Percentiles rank a stretch among this genome's conserved stretches.
These are phyloP conservation scores for Oryzias dopingdopingensis DNA, from an alignment of 2,797 vertebrate genomes.

Conservation along the genomic window DNA sequence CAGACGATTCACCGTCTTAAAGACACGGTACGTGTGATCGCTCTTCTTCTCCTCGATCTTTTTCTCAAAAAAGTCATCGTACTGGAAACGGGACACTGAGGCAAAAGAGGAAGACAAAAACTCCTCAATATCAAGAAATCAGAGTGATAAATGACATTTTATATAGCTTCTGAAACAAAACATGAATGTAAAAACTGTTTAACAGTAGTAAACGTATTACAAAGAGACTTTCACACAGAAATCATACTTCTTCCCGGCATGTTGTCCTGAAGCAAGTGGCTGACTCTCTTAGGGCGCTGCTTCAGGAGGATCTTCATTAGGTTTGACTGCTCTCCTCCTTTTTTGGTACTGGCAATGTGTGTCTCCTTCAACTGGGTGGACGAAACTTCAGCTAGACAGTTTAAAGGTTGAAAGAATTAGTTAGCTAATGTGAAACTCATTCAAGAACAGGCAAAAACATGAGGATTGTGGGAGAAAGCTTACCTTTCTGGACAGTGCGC, in stretches of 20 bases:
- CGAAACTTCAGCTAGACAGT: constrained; percentile 73
- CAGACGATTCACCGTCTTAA: constrained; percentile 91
- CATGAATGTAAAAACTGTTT: too few species aligned
- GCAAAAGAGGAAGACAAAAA: constrained; percentile 34
- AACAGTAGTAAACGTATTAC: too few species aligned
- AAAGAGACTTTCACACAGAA: not conserved
- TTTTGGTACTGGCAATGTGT: constrained; percentile 44
- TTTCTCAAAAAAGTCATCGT: constrained; percentile 84
- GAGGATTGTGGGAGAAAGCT: not conserved
- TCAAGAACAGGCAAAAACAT: not conserved
- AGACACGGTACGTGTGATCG: constrained; percentile 90
- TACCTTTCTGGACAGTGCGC: constrained; percentile 86
- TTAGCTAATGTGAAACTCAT: not conserved
- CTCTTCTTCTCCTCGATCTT: constrained; percentile 88
- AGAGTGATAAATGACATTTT: constrained; percentile 7
- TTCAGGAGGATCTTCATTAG: constrained; percentile 86
- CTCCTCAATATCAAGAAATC: constrained; percentile 27
- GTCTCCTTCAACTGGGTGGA: constrained; percentile 63
- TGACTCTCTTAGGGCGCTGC: constrained; percentile 87
- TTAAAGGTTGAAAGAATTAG: not conserved
- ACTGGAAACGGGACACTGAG: constrained; percentile 88
- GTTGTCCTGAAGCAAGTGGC: constrained; percentile 95
- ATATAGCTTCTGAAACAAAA: constrained; percentile 6
- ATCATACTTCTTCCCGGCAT: constrained; percentile 84
- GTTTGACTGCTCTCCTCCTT: constrained; percentile 55